Percentiles rank a stretch among this genome's conserved stretches.
phyloP scores from a whole-genome alignment of 2,113 vertebrate genomes.

The Mixornis gularis region DNA sequence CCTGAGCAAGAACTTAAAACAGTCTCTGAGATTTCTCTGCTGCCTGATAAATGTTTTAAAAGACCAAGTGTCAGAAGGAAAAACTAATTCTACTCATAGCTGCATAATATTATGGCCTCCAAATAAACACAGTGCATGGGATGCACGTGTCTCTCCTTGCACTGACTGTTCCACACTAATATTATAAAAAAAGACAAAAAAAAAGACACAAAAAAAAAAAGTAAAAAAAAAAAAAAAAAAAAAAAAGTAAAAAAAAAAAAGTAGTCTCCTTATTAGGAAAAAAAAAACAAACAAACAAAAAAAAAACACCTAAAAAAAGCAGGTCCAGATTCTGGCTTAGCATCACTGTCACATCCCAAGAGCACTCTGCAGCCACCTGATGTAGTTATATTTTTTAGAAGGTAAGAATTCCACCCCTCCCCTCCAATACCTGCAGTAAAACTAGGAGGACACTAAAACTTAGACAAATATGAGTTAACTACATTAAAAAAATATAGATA shows the following conservation, averaged over 20 bases:
- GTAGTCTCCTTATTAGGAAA: not conserved
- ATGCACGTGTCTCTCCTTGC: not conserved
- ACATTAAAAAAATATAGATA: not conserved
- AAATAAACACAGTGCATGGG: not conserved
- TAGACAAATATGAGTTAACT: not conserved
- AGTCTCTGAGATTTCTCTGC: not conserved
- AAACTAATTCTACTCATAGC: not conserved
- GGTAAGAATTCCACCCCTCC: not conserved
- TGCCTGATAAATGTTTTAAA: not conserved
- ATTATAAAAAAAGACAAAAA: no score
- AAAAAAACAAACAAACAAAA: not conserved
- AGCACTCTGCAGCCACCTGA: not conserved
- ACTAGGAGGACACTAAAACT: not conserved
- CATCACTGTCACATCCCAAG: not conserved
- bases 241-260: not conserved
- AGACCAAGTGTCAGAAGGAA: not conserved
- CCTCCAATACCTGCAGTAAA: not conserved
- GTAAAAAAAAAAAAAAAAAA: not conserved
- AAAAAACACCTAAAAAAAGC: not conserved
- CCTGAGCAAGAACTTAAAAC: not conserved
- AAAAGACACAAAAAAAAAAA: no score
- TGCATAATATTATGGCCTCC: not conserved
- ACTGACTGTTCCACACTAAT: not conserved
- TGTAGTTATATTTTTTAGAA: not conserved
- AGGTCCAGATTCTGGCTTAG: not conserved